Conservation (phyloP, 1,140 invertebrate genomes). For the Orius insidiosus region DNA sequence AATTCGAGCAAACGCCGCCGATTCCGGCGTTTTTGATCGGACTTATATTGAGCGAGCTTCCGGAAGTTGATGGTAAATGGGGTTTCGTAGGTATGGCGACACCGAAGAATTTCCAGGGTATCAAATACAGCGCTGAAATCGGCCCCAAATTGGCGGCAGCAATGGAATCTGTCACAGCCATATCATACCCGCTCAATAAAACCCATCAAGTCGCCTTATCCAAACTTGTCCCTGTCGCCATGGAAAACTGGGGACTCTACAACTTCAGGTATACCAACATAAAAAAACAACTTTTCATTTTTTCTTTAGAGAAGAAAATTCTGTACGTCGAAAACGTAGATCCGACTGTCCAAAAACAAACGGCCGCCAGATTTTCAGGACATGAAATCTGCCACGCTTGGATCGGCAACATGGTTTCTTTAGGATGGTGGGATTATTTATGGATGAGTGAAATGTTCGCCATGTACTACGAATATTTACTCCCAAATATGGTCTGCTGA, state of each 20-base stretch:
- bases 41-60: constrained; percentile 49
- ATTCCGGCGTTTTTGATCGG: constrained; percentile 66
- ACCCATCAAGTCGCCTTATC: constrained; percentile 55
- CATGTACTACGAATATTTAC: constrained; percentile 34
- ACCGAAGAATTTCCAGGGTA: constrained; percentile 6
- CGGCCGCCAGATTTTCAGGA: constrained; percentile 26
- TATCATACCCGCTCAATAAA: constrained; percentile 24
- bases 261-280: constrained; percentile 52
- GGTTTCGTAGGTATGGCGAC: constrained; percentile 11
- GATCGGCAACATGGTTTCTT: constrained; percentile 49
- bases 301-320: constrained; percentile 17
- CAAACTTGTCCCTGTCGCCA: constrained; percentile 58
- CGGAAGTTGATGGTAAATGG: neutral
- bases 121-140: constrained; percentile 9
- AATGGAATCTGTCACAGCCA: constrained; percentile 1
- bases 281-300: too few relatives aligned
- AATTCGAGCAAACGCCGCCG: constrained; percentile 40
- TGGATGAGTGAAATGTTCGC: constrained; percentile 58
- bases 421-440: constrained; percentile 44
- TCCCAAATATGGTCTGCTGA: constrained; percentile 14
- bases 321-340: constrained; percentile 1
- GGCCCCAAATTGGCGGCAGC: constrained; percentile 6
- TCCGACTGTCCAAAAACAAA: constrained; percentile 8
- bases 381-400: constrained; percentile 41
- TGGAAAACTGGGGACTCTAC: constrained; percentile 76